A percentile compares a stretch with the other conserved stretches of the same genome.
Conservation (phyloP, 2,113 vertebrate genomes). For the Peromyscus polionotus region DNA sequence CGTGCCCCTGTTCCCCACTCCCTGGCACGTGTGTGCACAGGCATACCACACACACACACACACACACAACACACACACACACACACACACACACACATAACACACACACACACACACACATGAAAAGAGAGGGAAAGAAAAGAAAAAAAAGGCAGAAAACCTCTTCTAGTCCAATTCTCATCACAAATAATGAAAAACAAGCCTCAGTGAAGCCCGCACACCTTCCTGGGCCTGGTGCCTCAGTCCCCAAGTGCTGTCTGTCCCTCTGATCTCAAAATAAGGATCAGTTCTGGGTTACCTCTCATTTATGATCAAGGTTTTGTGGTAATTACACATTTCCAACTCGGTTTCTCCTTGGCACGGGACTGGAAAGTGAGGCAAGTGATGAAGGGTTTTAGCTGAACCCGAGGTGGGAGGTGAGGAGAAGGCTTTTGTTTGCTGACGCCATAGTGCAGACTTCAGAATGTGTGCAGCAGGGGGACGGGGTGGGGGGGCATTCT, state of each 20-base stretch:
- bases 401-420: neutral
- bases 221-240: rapidly evolving
- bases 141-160: neutral
- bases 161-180: neutral
- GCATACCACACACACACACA: too few relatives aligned
- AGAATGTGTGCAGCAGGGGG: neutral
- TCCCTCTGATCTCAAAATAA: slow-evolving; percentile 14
- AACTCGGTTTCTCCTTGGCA: slow-evolving; percentile 49
- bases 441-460: slow-evolving; percentile 21
- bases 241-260: neutral
- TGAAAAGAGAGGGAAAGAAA: neutral
- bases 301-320: slow-evolving; percentile 59
- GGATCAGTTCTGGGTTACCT: slow-evolving; percentile 19
- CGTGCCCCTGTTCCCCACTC: neutral
- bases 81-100: neutral
- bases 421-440: neutral
- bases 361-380: neutral
- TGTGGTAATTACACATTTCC: slow-evolving; percentile 60
- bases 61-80: neutral
- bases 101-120: neutral
- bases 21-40: neutral
- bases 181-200: neutral
- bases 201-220: too few relatives aligned
- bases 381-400: slow-evolving; percentile 52
- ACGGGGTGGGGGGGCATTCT: neutral